Base-by-base conservation (phyloP, 2,888 invertebrate genomes). In the Sarcophaga caerulescens region DNA sequence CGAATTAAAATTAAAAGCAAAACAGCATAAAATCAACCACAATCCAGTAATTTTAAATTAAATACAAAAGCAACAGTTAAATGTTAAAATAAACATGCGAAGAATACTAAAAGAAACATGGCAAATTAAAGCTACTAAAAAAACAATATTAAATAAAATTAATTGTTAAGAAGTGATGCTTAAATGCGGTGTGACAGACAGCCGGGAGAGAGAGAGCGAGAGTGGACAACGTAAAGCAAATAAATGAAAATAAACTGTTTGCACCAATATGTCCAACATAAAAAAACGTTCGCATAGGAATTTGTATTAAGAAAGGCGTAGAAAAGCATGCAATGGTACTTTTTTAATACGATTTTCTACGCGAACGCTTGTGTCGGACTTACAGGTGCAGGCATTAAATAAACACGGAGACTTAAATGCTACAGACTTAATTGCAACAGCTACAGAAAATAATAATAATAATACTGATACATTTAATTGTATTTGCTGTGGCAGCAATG, bases 41-140 rank as follows among this genome's bases (percentile, higher is more conserved):
- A 76, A 70, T 77, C 69, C 12, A 63, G 63, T 59, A 71, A 57
- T 78, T 44, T 23, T 60, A 70, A 45, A 69, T 69, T 45, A 69
- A 78, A 80, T 66, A 70, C 60, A 68, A 71, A 70, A 80, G 75
- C 75, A 84, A 84, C 84, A 84, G 75, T 84, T 70, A n/a, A 75
- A 75, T 8, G 21, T 57, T 23, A 84, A 70, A 79, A 21, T 75
- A 35, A 71, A 79, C 79, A 65, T 80, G 75, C 79, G 52, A 52
- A 35, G 12, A 47, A 4, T 14, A 17, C 2, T 52, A 52, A 52
- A 52, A 17, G 5, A 17, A 52, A 52, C 52, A 25, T 21, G 23
- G 21, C 25, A 44, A 75, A 65, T n/a, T 23, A 25, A 47, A 52
- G 17, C 52, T 10, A 52, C 4, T 52, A 63, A 63, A 45, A 8